These are phyloP conservation scores for Cremastinae sp. DNA, from an alignment of 2,888 invertebrate species.

Conservation along the genomic window DNA sequence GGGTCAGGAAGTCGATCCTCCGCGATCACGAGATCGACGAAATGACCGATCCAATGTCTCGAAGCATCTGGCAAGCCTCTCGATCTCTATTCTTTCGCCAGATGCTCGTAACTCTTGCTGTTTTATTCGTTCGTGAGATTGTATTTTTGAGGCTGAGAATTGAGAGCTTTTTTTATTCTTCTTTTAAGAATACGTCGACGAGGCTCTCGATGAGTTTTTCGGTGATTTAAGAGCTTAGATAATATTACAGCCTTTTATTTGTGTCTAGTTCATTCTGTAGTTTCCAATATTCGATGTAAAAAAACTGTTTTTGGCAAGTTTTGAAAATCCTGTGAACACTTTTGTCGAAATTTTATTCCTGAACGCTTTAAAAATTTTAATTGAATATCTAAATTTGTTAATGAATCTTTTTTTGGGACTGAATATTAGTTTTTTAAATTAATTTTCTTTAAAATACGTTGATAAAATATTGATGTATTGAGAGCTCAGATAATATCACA, in stretches of 20 bases:
- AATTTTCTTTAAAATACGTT: background rate
- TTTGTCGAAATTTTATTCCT: no score
- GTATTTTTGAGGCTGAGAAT: no score
- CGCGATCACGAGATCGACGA: background rate
- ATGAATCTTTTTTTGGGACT: no score
- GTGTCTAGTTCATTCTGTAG: no score
- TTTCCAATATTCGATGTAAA: no score
- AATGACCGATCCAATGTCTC: background rate
- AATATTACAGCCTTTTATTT: background rate
- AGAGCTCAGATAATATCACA: no score
- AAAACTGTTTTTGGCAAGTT: no score
- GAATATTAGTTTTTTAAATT: background rate
- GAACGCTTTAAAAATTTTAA: no score
- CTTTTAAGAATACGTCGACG: background rate
- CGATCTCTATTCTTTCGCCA: background rate
- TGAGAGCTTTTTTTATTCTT: background rate
- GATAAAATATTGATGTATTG: no score
- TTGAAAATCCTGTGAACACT: background rate
- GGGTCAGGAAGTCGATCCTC: background rate
- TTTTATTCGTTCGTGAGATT: background rate
- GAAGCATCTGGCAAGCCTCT: background rate
- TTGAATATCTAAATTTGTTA: no score
- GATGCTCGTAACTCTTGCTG: slow-evolving; percentile 6
- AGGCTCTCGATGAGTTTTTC: background rate
- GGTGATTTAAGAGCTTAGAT: background rate